Base-by-base conservation (phyloP, 2,888 invertebrate species). In the Hipparchia semele region DNA sequence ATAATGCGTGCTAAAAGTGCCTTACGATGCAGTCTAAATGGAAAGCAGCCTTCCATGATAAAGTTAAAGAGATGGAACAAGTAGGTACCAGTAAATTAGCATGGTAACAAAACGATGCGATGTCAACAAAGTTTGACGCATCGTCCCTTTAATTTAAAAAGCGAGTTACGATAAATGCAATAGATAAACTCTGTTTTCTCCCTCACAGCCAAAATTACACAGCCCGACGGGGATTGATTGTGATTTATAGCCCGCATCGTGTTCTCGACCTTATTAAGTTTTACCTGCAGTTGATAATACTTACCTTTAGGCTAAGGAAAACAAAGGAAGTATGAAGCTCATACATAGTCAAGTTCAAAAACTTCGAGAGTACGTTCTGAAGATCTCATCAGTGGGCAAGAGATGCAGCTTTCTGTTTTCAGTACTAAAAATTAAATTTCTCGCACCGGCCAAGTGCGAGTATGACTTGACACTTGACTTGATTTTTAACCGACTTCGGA, bases 211-310 rank as follows among this genome's bases (percentile, higher is more conserved):
- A 73, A 80, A 80, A 78, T 77, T 79, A 71, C 76, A 71, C 68
- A 71, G 72, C 56, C 82, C 82, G 87, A 88, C 88, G 81, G 75
- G 77, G 86, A 87, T 87, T 84, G 86, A 88, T 88, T 84, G 83
- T 82, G 86, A 88, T 87, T 85, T 86, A 88, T 85, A 84, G 80
- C 75, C 79, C 77, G 77, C 81, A 74, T 75, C 73, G 71, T 65
- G 73, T 74, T 80, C 77, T 80, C 81, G 78, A 79, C 80, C 78
- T 82, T 82, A 83, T 83, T 84, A 79, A 83, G 82, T 82, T 84
- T 75, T 77, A 78, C 80, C 78, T 78, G 77, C 68, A 72, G 73
- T 71, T 76, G 33, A 78, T 68, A 75, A 78, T 75, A 76, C 72
- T 72, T 73, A 66, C 72, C 72, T 70, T 73, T 68, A 46, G 67